phyloP scores from a whole-genome alignment of 2,888 invertebrate genomes.

The Brassicogethes aeneus region DNA sequence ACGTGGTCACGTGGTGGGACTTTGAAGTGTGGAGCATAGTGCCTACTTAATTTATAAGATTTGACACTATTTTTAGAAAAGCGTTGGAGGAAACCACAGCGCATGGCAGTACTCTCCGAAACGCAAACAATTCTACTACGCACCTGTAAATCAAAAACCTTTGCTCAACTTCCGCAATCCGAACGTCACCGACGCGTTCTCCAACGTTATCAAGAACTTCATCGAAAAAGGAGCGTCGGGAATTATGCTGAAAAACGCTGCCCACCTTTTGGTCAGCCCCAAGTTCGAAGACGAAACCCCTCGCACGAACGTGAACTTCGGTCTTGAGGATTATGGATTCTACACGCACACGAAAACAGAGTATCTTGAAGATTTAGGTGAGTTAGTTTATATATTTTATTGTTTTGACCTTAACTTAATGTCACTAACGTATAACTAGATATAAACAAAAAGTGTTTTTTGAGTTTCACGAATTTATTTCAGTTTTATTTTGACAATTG shows the following conservation, averaged over 20 bases:
- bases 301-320: conserved; percentile 27
- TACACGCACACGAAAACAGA: conserved; percentile 56
- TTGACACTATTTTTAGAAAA: conserved; percentile 31
- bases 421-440: conserved; percentile 12
- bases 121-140: conserved; percentile 66
- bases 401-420: too few species aligned
- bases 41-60: too few species aligned
- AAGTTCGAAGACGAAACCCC: conserved; percentile 44
- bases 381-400: conserved; percentile 10
- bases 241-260: conserved; percentile 62
- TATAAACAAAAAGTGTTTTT: too few species aligned
- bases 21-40: too few species aligned
- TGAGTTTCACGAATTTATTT: too few species aligned
- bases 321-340: conserved; percentile 44
- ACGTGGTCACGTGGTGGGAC: too few species aligned
- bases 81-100: conserved; percentile 38
- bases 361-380: conserved; percentile 51
- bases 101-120: conserved; percentile 62
- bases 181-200: conserved; percentile 55
- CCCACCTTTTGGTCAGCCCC: conserved; percentile 54
- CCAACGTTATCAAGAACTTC: conserved; percentile 61
- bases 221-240: conserved; percentile 71
- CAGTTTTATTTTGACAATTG: too few species aligned
- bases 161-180: conserved; percentile 75
- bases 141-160: conserved; percentile 62